phyloP scores from a whole-genome alignment of 2,113 vertebrate genomes.

The Xiphophorus hellerii region DNA sequence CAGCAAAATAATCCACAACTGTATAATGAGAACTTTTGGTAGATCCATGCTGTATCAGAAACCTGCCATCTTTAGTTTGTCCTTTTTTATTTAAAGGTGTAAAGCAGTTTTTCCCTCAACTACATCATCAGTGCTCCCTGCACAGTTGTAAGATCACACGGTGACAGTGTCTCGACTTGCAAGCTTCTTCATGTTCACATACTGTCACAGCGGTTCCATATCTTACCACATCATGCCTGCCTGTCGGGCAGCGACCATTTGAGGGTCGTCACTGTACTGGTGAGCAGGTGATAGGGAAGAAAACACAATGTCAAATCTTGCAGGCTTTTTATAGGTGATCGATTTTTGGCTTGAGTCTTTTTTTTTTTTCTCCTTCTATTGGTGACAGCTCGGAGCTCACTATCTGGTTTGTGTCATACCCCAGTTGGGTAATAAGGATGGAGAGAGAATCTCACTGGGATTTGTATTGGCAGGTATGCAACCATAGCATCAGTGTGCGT shows the following conservation, averaged over 20 bases:
- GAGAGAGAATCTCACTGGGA: conserved; percentile 8
- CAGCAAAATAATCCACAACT: too few species aligned
- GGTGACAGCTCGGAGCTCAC: conserved; percentile 58
- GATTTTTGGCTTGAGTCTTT: conserved; percentile 59
- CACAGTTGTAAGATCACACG: conserved; percentile 17
- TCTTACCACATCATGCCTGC: conserved; percentile 5
- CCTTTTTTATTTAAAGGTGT: conserved; percentile 29
- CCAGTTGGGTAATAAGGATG: conserved; percentile 57
- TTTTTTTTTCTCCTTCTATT: conserved; percentile 31
- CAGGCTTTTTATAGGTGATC: conserved; percentile 71
- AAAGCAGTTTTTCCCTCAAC: conserved; percentile 14
- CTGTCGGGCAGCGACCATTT: conserved; percentile 11
- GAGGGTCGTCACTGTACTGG: not conserved
- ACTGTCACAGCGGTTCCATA: conserved; percentile 13
- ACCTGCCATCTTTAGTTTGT: not conserved
- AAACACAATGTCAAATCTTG: conserved; percentile 50
- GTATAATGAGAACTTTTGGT: too few species aligned
- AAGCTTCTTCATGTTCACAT: conserved; percentile 7
- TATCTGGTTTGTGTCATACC: conserved; percentile 63
- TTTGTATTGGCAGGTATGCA: conserved; percentile 19
- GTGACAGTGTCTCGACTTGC: conserved; percentile 10
- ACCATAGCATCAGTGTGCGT: not conserved
- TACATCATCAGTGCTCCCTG: not conserved
- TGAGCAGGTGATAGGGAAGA: conserved; percentile 41
- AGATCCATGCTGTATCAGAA: not conserved